Conservation (phyloP, 2,113 vertebrate species). For the Hydrochoerus hydrochaeris region DNA sequence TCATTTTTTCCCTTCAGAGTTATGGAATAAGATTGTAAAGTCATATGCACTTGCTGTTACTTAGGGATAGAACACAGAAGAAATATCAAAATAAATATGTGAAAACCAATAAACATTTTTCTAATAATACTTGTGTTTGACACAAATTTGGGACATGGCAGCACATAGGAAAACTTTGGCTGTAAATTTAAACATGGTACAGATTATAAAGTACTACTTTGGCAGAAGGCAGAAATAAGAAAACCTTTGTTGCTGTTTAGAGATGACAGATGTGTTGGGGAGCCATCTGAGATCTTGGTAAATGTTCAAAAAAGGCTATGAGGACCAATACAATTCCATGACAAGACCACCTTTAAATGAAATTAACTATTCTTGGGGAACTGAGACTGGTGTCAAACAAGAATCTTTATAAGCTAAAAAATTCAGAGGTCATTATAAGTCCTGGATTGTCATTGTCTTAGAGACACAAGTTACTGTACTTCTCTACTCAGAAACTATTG, state of each 20-base stretch:
- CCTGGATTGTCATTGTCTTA: neutral
- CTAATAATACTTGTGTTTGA: neutral
- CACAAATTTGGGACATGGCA: neutral
- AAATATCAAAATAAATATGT: neutral
- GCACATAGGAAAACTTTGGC: neutral
- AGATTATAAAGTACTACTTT: neutral
- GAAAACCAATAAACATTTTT: neutral
- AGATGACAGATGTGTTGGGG: neutral
- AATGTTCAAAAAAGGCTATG: fast-evolving
- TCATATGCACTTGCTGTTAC: neutral
- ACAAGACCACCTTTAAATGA: neutral
- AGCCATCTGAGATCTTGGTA: neutral
- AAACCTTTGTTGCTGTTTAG: neutral
- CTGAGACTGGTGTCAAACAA: neutral
- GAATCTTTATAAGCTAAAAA: neutral
- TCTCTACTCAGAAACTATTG: neutral
- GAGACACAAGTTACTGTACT: neutral
- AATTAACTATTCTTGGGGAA: neutral
- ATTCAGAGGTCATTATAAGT: neutral
- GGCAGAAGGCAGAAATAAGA: neutral
- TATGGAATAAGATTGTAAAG: fast-evolving
- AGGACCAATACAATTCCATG: neutral
- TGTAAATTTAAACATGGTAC: neutral
- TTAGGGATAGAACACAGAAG: neutral
- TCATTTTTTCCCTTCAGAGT: neutral